phyloP scores from a whole-genome alignment of 2,113 vertebrate genomes.

The Oostethus manadensis region DNA sequence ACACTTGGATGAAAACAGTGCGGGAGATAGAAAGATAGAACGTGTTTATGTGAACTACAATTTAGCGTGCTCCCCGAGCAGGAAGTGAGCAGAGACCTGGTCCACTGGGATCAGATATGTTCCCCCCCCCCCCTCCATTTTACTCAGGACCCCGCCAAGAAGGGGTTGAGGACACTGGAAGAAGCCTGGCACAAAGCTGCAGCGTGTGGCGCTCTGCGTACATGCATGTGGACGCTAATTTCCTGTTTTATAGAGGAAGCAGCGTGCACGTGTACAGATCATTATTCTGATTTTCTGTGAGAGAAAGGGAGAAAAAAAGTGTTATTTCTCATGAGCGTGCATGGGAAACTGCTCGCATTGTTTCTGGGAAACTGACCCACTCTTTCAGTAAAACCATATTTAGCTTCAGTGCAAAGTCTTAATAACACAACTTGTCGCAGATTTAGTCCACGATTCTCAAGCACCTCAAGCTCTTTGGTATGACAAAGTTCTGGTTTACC shows the following conservation, averaged over 20 bases:
- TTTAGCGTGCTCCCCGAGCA: constrained; percentile 52
- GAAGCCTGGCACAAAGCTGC: constrained; percentile 43
- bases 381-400: constrained; percentile 38
- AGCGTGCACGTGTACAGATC: constrained; percentile 58
- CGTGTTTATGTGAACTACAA: constrained; percentile 64
- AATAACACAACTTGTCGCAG: constrained; percentile 17
- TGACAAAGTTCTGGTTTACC: constrained; percentile 2
- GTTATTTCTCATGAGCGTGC: constrained; percentile 71
- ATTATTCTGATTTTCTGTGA: constrained; percentile 58
- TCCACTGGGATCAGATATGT: constrained; percentile 59
- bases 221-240: constrained; percentile 49
- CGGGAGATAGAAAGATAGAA: constrained; percentile 45
- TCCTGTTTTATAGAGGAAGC: constrained; percentile 70
- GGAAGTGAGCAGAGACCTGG: constrained; percentile 63
- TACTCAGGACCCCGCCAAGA: constrained; percentile 43
- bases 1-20: constrained; percentile 32
- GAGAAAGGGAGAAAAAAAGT: constrained; percentile 47
- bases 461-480: neutral
- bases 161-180: constrained; percentile 31
- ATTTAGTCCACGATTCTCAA: constrained; percentile 13
- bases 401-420: constrained; percentile 16
- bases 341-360: constrained; percentile 59
- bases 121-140: constrained; percentile 40
- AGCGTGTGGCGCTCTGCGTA: constrained; percentile 31
- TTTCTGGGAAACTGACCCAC: constrained; percentile 53